A percentile compares a stretch with the other conserved stretches of the same genome.
Conservation (phyloP, 2,888 invertebrate genomes). For the Drosophila melanosoma region DNA sequence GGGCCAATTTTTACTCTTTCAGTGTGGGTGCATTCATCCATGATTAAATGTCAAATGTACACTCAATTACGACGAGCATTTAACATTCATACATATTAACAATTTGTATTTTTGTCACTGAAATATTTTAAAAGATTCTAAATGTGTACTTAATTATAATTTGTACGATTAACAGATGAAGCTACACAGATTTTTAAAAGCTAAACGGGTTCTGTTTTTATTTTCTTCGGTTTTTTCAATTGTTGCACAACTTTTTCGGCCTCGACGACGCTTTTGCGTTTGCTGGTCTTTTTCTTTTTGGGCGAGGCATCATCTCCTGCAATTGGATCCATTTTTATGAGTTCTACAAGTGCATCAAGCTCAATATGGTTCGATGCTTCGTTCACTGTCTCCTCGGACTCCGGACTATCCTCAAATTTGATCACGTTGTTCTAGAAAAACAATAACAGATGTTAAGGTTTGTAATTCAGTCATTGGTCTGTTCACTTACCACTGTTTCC, state of each 20-base stretch:
- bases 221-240: conserved; percentile 62
- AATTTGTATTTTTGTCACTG: conserved; percentile 17
- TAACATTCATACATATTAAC: conserved; percentile 10
- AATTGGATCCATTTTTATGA: conserved; percentile 67
- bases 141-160: conserved; percentile 22
- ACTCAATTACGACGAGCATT: neutral
- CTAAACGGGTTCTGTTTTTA: conserved; percentile 69
- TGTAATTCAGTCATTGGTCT: neutral
- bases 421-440: conserved; percentile 54
- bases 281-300: conserved; percentile 50
- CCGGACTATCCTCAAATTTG: conserved; percentile 44
- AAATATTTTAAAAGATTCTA: neutral
- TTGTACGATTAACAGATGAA: conserved; percentile 29
- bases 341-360: conserved; percentile 66
- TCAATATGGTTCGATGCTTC: conserved; percentile 42
- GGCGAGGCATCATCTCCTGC: neutral
- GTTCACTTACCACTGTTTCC: conserved; percentile 29
- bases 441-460: neutral
- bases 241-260: conserved; percentile 22
- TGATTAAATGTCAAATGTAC: neutral
- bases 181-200: conserved; percentile 6
- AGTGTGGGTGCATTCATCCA: neutral
- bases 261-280: conserved; percentile 51
- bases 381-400: conserved; percentile 37
- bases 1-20: too few relatives aligned